Evolutionary conservation across 2,888 invertebrate genomes (phyloP).

Genomic region (Trisateles emortualis): DNA sequence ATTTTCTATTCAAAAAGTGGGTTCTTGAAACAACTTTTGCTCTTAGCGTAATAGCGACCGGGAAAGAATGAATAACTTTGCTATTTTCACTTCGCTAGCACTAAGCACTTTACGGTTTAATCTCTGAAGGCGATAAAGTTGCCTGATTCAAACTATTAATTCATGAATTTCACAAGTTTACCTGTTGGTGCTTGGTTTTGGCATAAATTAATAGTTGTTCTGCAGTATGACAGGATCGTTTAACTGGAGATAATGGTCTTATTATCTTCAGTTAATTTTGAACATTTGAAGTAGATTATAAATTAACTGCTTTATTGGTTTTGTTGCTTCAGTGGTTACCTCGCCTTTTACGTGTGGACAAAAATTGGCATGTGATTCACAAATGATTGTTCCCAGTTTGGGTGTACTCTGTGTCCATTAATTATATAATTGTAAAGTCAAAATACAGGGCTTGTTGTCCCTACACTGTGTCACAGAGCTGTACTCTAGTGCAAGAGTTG

Average conservation of each 20-base stretch:
- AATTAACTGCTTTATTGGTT: too few relatives aligned
- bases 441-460: too few relatives aligned
- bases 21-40: constrained; percentile 32
- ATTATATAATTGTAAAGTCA: too few relatives aligned
- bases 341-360: too few relatives aligned
- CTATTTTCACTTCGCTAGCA: constrained; percentile 44
- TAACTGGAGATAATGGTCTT: constrained; percentile 23
- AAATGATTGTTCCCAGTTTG: too few relatives aligned
- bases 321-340: too few relatives aligned
- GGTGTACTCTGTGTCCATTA: too few relatives aligned
- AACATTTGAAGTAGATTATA: constrained; percentile 14
- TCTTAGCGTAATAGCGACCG: constrained; percentile 39
- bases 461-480: too few relatives aligned
- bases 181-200: constrained; percentile 30
- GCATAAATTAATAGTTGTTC: constrained; percentile 32
- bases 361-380: too few relatives aligned
- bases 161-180: constrained; percentile 31
- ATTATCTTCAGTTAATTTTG: too few relatives aligned
- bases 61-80: constrained; percentile 48
- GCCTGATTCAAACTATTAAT: constrained; percentile 23
- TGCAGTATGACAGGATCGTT: constrained; percentile 11
- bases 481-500: too few relatives aligned
- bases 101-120: constrained; percentile 48
- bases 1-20: constrained; percentile 20
- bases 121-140: constrained; percentile 35